Evolutionary conservation across 2,797 vertebrate genomes (phyloP).

Genomic region (Takifugu ocellatus): DNA sequence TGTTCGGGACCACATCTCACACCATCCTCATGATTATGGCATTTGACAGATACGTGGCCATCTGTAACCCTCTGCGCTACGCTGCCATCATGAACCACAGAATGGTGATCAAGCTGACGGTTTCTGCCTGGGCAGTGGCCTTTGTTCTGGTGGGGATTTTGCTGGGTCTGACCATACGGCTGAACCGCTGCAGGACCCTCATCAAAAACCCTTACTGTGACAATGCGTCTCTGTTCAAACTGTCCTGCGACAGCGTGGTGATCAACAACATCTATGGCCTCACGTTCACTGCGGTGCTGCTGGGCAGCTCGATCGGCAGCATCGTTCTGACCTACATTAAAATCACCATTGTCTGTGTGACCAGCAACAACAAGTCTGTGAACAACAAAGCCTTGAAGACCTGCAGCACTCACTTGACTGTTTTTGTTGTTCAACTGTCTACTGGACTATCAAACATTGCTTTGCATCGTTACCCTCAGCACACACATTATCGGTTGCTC

Average conservation of each 20-base stretch:
- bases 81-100: conserved; percentile 62
- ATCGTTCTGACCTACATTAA: conserved; percentile 53
- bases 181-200: neutral
- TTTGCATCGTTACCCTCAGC: conserved; percentile 41
- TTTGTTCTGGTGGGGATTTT: neutral
- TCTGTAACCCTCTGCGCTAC: conserved; percentile 78
- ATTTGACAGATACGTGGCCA: conserved; percentile 78
- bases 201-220: neutral
- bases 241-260: neutral
- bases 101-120: conserved; percentile 61
- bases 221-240: neutral
- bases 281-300: neutral
- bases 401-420: conserved; percentile 37
- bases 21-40: conserved; percentile 81
- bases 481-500: conserved; percentile 27
- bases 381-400: conserved; percentile 46
- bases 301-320: conserved; percentile 31
- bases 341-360: conserved; percentile 29
- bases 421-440: conserved; percentile 33
- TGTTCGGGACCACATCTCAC: conserved; percentile 71
- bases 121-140: conserved; percentile 47
- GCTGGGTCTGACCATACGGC: neutral
- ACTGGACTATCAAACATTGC: neutral
- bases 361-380: conserved; percentile 38
- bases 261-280: neutral